Conservation (phyloP, 1,140 invertebrate species). For the Leptopilina clavipes region DNA sequence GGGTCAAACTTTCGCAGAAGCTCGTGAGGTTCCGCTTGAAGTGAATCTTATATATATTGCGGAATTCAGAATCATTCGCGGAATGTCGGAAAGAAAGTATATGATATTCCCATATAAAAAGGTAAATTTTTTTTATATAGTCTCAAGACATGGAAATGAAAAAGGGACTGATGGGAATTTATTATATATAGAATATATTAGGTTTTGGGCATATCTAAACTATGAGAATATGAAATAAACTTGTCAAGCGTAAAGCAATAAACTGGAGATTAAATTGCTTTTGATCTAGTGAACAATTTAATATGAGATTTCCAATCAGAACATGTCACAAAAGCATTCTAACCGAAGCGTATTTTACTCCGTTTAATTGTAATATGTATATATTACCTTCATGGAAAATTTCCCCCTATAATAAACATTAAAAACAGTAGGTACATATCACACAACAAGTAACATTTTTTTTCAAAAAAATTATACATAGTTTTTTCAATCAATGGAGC, state of each 20-base stretch:
- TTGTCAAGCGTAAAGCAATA: not conserved
- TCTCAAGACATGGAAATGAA: too few species aligned
- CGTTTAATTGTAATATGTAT: not conserved
- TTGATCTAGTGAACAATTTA: constrained; percentile 19
- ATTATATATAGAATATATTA: too few species aligned
- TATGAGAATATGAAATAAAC: not conserved
- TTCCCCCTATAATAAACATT: not conserved
- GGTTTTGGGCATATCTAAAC: too few species aligned
- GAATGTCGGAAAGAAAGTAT: constrained; percentile 3
- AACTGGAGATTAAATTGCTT: not conserved
- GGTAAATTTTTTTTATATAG: not conserved
- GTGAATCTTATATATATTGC: not conserved
- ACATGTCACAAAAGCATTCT: not conserved
- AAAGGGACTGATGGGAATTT: too few species aligned
- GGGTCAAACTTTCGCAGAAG: not conserved
- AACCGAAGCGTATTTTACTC: not conserved
- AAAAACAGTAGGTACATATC: not conserved
- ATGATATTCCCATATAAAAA: not conserved
- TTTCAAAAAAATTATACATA: too few species aligned
- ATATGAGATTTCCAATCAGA: not conserved
- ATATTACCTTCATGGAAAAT: not conserved
- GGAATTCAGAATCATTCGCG: not conserved
- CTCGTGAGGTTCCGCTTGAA: constrained; percentile 6
- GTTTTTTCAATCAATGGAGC: too few species aligned
- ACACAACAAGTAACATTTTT: too few species aligned